Conservation (phyloP, 2,797 vertebrate genomes). For the Tragelaphus oryx region DNA sequence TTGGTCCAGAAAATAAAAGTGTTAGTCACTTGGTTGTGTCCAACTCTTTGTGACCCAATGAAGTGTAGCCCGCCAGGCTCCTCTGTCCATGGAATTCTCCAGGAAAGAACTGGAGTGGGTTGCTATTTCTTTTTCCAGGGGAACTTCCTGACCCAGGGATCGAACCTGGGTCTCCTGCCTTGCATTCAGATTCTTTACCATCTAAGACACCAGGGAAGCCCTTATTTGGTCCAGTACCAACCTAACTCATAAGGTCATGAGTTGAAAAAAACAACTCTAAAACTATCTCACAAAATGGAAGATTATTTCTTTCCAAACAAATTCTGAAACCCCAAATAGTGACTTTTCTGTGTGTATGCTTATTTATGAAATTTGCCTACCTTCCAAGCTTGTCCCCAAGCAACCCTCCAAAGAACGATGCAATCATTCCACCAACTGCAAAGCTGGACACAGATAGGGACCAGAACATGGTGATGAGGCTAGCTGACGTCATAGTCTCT, state of each 20-base stretch:
- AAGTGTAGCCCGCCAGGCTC: not conserved
- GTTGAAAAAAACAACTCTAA: not conserved
- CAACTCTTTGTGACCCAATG: not conserved
- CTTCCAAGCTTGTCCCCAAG: slow-evolving; percentile 91
- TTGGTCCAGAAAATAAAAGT: not conserved
- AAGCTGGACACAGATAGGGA: slow-evolving; percentile 94
- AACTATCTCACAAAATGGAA: not conserved
- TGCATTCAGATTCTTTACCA: not conserved
- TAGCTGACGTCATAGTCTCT: slow-evolving; percentile 51
- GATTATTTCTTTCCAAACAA: not conserved
- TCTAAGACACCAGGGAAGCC: not conserved
- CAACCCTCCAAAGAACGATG: slow-evolving; percentile 95
- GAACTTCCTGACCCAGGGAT: not conserved
- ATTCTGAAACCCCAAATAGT: not conserved
- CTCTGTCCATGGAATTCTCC: not conserved
- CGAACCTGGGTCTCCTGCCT: not conserved
- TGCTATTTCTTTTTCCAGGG: not conserved
- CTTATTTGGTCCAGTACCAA: not conserved
- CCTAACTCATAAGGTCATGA: not conserved
- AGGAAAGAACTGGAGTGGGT: not conserved
- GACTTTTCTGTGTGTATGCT: not conserved
- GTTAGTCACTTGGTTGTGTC: not conserved
- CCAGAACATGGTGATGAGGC: slow-evolving; percentile 89
- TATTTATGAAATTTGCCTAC: slow-evolving; percentile 68
- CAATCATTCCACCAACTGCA: slow-evolving; percentile 91